Evolutionary conservation across 35 echinoderm and acorn worm genomes (phyloP).

Genomic region (Patiria miniata): DNA sequence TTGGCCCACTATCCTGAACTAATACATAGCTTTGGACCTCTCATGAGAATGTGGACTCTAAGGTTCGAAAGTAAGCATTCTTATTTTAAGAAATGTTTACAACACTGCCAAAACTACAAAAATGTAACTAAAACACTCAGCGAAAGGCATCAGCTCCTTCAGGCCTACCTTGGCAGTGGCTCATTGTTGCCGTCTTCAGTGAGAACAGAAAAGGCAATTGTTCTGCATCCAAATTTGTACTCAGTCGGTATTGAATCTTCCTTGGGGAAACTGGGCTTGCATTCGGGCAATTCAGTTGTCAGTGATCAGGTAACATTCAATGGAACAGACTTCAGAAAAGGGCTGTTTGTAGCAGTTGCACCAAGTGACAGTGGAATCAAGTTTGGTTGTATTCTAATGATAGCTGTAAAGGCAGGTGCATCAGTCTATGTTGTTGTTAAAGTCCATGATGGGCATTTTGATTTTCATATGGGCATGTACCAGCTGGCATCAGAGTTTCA

Average conservation of each 20-base stretch:
- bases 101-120: conserved; percentile 64
- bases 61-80: conserved; percentile 86
- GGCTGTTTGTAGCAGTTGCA: conserved; percentile 49
- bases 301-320: conserved; percentile 37
- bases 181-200: conserved; percentile 40
- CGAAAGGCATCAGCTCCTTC: conserved; percentile 66
- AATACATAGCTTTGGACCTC: conserved; percentile 70
- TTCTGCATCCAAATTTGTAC: conserved; percentile 54
- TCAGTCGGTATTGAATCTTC: conserved; percentile 21
- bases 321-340: conserved; percentile 67
- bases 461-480: neutral
- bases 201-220: conserved; percentile 33
- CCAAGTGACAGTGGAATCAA: neutral
- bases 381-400: conserved; percentile 30
- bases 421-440: conserved; percentile 21
- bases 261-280: conserved; percentile 21
- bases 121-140: conserved; percentile 48
- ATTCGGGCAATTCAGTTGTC: conserved; percentile 23
- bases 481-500: conserved; percentile 6
- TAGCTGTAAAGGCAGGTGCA: neutral
- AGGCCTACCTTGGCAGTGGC: conserved; percentile 41
- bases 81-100: conserved; percentile 64
- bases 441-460: neutral
- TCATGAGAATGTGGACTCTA: conserved; percentile 69
- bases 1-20: conserved; percentile 61